Evolutionary conservation across 2,797 vertebrate genomes (phyloP), one percentile per base, ranked within the genome.

Genomic region (Oryzias sinensis): DNA sequence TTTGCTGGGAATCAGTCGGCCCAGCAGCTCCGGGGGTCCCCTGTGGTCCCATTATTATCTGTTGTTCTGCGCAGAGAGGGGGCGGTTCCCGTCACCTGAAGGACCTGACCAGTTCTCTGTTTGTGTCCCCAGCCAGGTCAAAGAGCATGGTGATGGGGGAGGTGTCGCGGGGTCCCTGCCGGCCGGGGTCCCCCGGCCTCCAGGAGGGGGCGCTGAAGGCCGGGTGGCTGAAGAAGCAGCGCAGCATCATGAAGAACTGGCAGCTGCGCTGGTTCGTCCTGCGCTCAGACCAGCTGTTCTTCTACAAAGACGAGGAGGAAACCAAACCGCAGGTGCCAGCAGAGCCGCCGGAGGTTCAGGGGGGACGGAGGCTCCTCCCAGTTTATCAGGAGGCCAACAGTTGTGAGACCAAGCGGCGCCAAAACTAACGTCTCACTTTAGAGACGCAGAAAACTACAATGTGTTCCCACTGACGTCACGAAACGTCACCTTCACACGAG

Each of bases 131-230:
- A 95, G 95, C 94, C 77, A 83, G 93, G 75, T 97, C 95, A 52
- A 97, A 94, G 85, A 97, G 95, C 89, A 93, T 97, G 93, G 95
- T 96, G 89, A 96, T 97, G 95, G 94, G 95, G 0, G 95, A 97
- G 67, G 91, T 93, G 72, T 90, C 88, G 4, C 87, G 91, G 25
- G 90, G 90, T 65, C 69, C 92, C 0, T 86, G 86, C 66, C 86
- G 87, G 59, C 83, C 90, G 0, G 86, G 85, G 13, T 93, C 92
- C 25, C 93, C 93, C 4, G 81, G 77, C 43, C 88, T 89, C 54
- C 93, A 91, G 43, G 94, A 94, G 41, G 92, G 92, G 0, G 89
- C 93, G 27, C 79, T 96, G 45, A 97, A 96, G 77, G 91, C 93
- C 0, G 96, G 96, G 72, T 98, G 96, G 96, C 88, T 98, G 46